phyloP scores from a whole-genome alignment of 2,113 vertebrate species.

The Eptesicus fuscus region DNA sequence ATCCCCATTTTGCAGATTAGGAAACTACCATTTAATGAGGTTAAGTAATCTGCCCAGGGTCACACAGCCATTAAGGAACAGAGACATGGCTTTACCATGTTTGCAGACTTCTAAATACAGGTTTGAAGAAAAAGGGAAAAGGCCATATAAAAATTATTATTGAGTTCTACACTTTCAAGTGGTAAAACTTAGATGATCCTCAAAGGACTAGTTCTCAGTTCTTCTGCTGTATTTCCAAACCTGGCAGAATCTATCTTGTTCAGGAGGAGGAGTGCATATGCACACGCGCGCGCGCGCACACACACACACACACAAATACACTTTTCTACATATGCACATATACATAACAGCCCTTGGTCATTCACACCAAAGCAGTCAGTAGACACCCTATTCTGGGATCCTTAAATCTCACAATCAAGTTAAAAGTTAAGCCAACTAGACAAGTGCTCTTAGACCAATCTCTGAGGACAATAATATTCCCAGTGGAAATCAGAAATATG shows the following conservation, averaged over 20 bases:
- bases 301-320: background rate
- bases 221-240: background rate
- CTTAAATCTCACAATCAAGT: background rate
- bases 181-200: background rate
- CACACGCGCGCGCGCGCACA: background rate
- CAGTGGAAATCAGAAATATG: background rate
- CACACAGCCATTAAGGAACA: background rate
- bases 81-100: background rate
- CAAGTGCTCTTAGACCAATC: background rate
- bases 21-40: background rate
- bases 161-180: background rate
- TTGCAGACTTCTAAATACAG: background rate
- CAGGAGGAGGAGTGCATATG: background rate
- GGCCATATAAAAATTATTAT: background rate
- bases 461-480: background rate
- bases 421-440: background rate
- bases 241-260: background rate
- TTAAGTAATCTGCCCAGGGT: background rate
- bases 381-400: background rate
- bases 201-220: background rate
- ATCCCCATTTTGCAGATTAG: background rate
- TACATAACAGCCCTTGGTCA: background rate
- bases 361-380: background rate
- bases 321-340: background rate
- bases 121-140: conserved; percentile 12